Percentiles rank a stretch among this genome's conserved stretches.
Evolutionary conservation across 2,113 vertebrate genomes (phyloP).

Genomic region (Corythoichthys intestinalis): DNA sequence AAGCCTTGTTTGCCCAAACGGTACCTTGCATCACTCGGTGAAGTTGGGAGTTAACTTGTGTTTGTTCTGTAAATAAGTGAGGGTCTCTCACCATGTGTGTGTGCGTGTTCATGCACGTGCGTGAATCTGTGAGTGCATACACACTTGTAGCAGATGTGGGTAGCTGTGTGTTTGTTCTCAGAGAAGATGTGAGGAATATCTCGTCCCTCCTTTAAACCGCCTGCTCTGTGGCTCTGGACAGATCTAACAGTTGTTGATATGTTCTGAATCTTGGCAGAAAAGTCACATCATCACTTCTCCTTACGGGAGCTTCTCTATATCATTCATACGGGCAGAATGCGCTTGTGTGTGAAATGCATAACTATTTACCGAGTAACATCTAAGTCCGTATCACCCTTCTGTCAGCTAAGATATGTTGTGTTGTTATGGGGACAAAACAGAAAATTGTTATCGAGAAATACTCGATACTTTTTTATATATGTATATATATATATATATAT

Average conservation of each 20-base stretch:
- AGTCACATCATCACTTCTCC: slow-evolving; percentile 60
- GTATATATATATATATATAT: too few relatives aligned
- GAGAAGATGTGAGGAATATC: slow-evolving; percentile 63
- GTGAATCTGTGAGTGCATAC: slow-evolving; percentile 28
- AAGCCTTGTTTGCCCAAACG: slow-evolving; percentile 18
- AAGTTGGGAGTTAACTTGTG: slow-evolving; percentile 37
- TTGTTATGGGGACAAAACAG: slow-evolving; percentile 48
- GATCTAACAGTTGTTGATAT: slow-evolving; percentile 58
- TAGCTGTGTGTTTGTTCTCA: slow-evolving; percentile 54
- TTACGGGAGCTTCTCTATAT: slow-evolving; percentile 15
- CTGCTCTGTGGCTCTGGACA: slow-evolving; percentile 43
- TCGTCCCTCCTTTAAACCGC: slow-evolving; percentile 59
- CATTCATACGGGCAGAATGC: slow-evolving; percentile 27
- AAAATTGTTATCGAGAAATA: not conserved
- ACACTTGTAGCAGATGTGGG: slow-evolving; percentile 43
- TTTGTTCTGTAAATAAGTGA: slow-evolving; percentile 32
- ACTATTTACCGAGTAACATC: slow-evolving; percentile 19
- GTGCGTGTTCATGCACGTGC: slow-evolving; percentile 24
- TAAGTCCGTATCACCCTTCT: slow-evolving; percentile 13
- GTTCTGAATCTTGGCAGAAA: slow-evolving; percentile 63
- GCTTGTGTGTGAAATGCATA: slow-evolving; percentile 33
- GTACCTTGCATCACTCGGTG: slow-evolving; percentile 38
- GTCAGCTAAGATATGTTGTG: slow-evolving; percentile 31
- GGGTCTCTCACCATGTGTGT: slow-evolving; percentile 30
- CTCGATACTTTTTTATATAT: too few relatives aligned